Evolutionary conservation across 1,140 invertebrate genomes (phyloP), one percentile per base, ranked within the genome.

Genomic region (Temnothorax curvispinosus): DNA sequence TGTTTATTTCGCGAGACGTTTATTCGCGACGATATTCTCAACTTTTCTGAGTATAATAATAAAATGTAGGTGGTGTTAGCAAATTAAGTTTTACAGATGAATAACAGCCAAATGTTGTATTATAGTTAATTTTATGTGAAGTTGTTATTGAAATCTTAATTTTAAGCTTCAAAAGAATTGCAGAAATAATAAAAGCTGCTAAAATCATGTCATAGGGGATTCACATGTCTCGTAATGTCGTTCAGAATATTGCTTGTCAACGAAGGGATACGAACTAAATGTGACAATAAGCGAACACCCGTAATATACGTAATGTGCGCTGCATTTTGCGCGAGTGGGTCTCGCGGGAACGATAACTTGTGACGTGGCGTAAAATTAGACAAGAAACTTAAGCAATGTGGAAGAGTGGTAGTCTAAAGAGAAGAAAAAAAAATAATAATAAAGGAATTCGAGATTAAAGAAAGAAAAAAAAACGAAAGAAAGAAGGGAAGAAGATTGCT

Each of bases 301-400:
- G 65, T 47, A 56, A 47, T 81, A 32, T 35, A 21, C 52, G 38
- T 81, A 81, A 72, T 44, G 38, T 18, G 27, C 58, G 18, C 2
- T 18, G 38, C 50, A 81, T 81, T 81, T 81, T 81, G 65, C 67
- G 38, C 65, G 41, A 64, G 75, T 35, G 27, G 50, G 9, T 81
- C 87, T 78, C 87, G 15, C 1, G 87, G 44, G 87, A 50, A 71
- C 56, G 44, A 77, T 89, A 87, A 54, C 62, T 76, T 38, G 76
- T 89, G 67, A 89, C 75, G 32, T 18, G 47, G 74, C n/a, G 27
- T 71, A 64, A 86, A 89, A 89, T 89, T 86, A 82, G 76, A 86
- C 69, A 69, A 71, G 58, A 67, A 85, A 38, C 56, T 84, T 75
- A 84, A 84, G 54, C 27, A 71, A 72, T 21, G 38, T 65, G 60